A percentile compares a stretch with the other conserved stretches of the same genome.
These are phyloP conservation scores for Drosophila leontia DNA, from an alignment of 1,140 invertebrate genomes.

Conservation along the genomic window DNA sequence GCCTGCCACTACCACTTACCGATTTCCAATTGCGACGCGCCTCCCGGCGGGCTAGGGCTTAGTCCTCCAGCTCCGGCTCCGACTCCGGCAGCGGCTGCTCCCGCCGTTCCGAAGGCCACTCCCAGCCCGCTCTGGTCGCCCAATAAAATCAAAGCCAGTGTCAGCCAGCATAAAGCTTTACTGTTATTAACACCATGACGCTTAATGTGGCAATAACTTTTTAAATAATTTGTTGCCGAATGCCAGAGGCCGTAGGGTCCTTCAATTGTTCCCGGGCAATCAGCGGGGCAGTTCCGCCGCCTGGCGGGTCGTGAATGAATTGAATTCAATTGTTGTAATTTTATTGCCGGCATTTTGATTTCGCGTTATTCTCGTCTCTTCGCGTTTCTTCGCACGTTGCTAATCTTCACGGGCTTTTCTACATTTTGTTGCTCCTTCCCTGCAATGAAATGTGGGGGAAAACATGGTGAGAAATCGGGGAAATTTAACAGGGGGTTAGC, in stretches of 20 bases:
- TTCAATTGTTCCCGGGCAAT: slow-evolving; percentile 25
- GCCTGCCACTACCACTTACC: slow-evolving; percentile 44
- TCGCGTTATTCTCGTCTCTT: slow-evolving; percentile 21
- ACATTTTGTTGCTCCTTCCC: slow-evolving; percentile 27
- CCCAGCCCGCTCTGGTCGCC: slow-evolving; percentile 15
- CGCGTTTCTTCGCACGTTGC: slow-evolving; percentile 43
- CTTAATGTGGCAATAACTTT: slow-evolving; percentile 79
- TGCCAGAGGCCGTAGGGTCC: slow-evolving; percentile 40
- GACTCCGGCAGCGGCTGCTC: slow-evolving; percentile 24
- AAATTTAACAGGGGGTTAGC: slow-evolving; percentile 23
- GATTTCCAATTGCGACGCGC: slow-evolving; percentile 61
- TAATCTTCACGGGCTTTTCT: slow-evolving; percentile 8
- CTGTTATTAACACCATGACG: slow-evolving; percentile 79
- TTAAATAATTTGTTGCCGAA: slow-evolving; percentile 79
- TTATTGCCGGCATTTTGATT: slow-evolving; percentile 77
- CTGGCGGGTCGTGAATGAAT: slow-evolving; percentile 38
- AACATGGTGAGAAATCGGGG: slow-evolving; percentile 26
- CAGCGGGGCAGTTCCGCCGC: slow-evolving; percentile 25
- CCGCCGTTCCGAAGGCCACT: slow-evolving; percentile 6
- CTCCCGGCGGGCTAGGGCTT: slow-evolving; percentile 9
- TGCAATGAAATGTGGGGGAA: slow-evolving; percentile 36
- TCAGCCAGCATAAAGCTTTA: slow-evolving; percentile 83
- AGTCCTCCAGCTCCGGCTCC: slow-evolving; percentile 8
- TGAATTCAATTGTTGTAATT: slow-evolving; percentile 63
- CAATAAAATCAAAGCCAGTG: slow-evolving; percentile 83